phyloP scores from a whole-genome alignment of 2,113 vertebrate genomes.

The Colistium nudipinnis region DNA sequence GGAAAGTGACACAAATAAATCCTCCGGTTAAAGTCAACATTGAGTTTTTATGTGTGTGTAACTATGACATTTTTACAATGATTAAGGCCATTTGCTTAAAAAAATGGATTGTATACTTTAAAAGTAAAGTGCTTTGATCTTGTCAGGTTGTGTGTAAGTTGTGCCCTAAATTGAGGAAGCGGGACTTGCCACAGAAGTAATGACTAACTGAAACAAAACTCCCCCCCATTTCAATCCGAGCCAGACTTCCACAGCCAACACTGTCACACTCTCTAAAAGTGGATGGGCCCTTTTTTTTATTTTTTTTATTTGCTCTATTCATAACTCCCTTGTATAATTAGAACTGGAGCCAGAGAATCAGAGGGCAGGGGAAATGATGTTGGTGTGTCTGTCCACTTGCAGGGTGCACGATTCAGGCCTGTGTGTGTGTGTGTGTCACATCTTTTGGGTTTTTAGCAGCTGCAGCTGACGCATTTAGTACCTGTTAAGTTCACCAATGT shows the following conservation, averaged over 20 bases:
- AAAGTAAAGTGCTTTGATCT: conserved; percentile 10
- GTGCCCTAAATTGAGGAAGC: conserved; percentile 28
- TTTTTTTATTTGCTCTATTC: conserved; percentile 28
- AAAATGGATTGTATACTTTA: not conserved
- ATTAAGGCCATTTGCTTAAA: too few species aligned
- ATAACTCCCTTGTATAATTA: conserved; percentile 41
- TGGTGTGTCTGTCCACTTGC: conserved; percentile 21
- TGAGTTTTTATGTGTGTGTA: not conserved
- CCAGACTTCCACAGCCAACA: not conserved
- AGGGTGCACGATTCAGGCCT: conserved; percentile 18
- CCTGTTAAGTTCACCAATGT: conserved; percentile 51
- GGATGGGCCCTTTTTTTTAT: conserved; percentile 1
- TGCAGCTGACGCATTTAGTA: conserved; percentile 66
- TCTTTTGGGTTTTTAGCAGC: conserved; percentile 73
- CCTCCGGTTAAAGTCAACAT: not conserved
- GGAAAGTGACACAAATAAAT: conserved; percentile 9
- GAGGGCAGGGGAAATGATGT: conserved; percentile 21
- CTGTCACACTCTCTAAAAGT: conserved; percentile 35
- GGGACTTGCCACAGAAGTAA: conserved; percentile 27
- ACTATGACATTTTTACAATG: too few species aligned
- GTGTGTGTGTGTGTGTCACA: conserved; percentile 51
- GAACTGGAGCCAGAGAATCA: conserved; percentile 5
- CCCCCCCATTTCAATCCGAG: conserved; percentile 18
- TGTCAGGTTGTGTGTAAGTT: conserved; percentile 3
- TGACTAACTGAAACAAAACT: conserved; percentile 46